Evolutionary conservation across 2,797 vertebrate species (phyloP).

Genomic region (Kryptopterus vitreolus): DNA sequence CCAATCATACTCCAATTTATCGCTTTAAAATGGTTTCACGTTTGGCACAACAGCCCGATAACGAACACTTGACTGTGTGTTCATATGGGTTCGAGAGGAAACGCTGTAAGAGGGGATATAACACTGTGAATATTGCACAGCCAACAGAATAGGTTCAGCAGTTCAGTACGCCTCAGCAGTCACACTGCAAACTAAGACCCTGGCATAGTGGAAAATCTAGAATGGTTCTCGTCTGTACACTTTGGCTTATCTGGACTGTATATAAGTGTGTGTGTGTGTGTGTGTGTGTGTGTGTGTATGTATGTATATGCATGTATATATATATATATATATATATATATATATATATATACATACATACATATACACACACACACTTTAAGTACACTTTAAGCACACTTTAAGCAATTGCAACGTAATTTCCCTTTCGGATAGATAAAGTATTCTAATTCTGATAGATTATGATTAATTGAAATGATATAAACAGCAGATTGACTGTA

Average conservation of each 20-base stretch:
- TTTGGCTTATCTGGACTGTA: neutral
- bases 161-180: conserved; percentile 22
- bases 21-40: neutral
- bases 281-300: neutral
- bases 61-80: neutral
- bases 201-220: neutral
- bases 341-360: too few species aligned
- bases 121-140: neutral
- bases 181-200: conserved; percentile 31
- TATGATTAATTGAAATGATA: too few species aligned
- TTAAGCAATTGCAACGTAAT: too few species aligned
- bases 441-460: too few species aligned
- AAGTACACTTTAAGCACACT: too few species aligned
- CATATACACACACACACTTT: too few species aligned
- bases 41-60: neutral
- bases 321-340: too few species aligned
- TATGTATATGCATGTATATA: too few species aligned
- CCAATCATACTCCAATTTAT: neutral
- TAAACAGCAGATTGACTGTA: too few species aligned
- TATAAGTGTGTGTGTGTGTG: neutral
- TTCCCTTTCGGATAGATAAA: too few species aligned
- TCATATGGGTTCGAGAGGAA: neutral
- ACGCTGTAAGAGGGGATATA: neutral
- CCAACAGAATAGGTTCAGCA: conserved; percentile 4
- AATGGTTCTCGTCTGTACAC: conserved; percentile 11